These are phyloP conservation scores for Euglossa dilemma DNA, from an alignment of 1,140 invertebrate species.

Conservation along the genomic window DNA sequence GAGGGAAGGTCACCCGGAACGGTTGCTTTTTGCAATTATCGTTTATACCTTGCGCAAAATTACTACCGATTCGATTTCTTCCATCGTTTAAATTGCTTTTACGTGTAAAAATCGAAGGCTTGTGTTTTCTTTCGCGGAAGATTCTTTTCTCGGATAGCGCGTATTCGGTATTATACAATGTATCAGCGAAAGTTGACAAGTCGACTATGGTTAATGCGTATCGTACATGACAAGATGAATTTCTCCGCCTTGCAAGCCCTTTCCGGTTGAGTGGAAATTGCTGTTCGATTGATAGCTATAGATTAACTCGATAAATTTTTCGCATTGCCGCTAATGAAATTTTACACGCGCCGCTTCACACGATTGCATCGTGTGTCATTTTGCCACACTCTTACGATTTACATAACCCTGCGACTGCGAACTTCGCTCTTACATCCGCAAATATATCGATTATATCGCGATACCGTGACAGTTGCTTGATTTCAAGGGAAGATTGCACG, in stretches of 20 bases:
- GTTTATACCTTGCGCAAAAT: too few relatives aligned
- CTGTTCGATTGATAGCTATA: slow-evolving; percentile 12
- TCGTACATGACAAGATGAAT: neutral
- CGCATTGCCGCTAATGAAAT: slow-evolving; percentile 35
- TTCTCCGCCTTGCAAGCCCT: neutral
- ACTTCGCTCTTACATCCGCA: neutral
- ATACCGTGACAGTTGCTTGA: neutral
- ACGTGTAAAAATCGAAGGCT: too few relatives aligned
- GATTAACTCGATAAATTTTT: slow-evolving; percentile 2
- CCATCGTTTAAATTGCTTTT: too few relatives aligned
- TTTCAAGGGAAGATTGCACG: too few relatives aligned
- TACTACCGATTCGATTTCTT: too few relatives aligned
- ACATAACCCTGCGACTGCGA: neutral
- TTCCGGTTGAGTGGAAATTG: slow-evolving; percentile 9
- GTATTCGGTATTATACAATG: neutral
- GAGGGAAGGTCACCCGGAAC: too few relatives aligned
- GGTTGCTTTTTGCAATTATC: too few relatives aligned
- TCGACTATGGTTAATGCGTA: neutral
- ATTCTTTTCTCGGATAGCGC: neutral
- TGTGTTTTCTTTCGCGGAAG: too few relatives aligned
- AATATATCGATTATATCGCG: neutral
- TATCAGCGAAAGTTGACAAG: neutral
- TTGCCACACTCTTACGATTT: neutral
- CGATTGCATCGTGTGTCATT: slow-evolving; percentile 24
- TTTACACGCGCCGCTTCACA: slow-evolving; percentile 39